Conservation (phyloP, 2,113 vertebrate species). For the Todiramphus chloris region DNA sequence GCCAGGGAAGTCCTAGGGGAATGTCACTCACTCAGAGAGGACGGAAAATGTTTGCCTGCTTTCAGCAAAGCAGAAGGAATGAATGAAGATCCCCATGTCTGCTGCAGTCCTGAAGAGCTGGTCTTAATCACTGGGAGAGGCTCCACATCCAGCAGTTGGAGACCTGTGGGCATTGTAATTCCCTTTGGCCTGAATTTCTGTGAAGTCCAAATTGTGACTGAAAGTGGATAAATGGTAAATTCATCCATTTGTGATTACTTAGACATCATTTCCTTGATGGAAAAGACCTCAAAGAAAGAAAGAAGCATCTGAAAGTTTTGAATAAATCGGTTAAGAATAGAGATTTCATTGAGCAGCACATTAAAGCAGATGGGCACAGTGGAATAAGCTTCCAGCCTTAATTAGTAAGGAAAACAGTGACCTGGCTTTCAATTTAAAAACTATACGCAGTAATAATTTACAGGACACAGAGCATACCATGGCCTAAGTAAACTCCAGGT, state of each 20-base stretch:
- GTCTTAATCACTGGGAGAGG: background rate
- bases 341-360: background rate
- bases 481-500: slow-evolving; percentile 35
- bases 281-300: background rate
- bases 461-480: background rate
- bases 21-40: background rate
- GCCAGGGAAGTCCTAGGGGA: background rate
- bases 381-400: background rate
- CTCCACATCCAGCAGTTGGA: background rate
- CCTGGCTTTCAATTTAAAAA: slow-evolving; percentile 22
- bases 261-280: background rate
- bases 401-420: slow-evolving; percentile 41
- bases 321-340: background rate
- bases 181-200: background rate
- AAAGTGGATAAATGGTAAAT: background rate
- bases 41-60: accelerated
- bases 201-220: background rate
- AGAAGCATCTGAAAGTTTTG: background rate
- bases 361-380: background rate
- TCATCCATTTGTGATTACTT: background rate
- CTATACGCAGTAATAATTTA: slow-evolving; percentile 13
- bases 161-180: background rate
- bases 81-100: background rate
- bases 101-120: background rate
- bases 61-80: background rate